Evolutionary conservation across 2,113 vertebrate species (phyloP), one percentile per base, ranked within the genome.

Genomic region (Phalacrocorax aristotelis): DNA sequence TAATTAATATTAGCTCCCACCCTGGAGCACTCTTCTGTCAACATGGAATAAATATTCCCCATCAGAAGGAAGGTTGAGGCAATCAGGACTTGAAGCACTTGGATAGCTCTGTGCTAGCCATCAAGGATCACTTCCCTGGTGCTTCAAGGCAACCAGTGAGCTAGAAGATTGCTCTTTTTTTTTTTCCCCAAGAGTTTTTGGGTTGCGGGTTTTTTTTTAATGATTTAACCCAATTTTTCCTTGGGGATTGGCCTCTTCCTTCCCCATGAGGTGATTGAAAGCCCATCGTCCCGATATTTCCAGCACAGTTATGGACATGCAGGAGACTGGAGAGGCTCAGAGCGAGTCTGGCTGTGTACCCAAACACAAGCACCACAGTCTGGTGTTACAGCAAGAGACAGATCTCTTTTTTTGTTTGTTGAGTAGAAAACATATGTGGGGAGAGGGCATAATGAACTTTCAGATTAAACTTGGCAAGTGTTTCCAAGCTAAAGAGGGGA

Each of bases 1-100:
- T 94, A 94, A 95, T 97, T 96, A 97, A 97, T 96, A 90, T 86
- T 88, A 95, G 76, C 85, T 97, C 46, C 87, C 72, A 89, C 77
- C 87, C 89, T 11, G 57, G 26, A 95, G 87, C 93, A 79, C 27
- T 2, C 6, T 94, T 85, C 89, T 91, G 89, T 89, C 96, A 95
- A 95, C 83, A 70, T 4, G 6, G 80, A 95, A 96, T 95, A 92
- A 95, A 95, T 95, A 94, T 84, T 95, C 36, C 26, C 77, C 38
- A n/a, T 87, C 90, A 84, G 70, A 34, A 64, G 30, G 32, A 96
- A 71, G 29, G 26, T 0, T 93, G 83, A 49, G 34, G 40, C 72
- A 74, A 93, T 89, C 69, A 85, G 77, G 61, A 66, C 81, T 87
- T 52, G 65, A 82, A 89, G 95, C 2, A 1, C 48, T 69, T 52